These are phyloP conservation scores for Wiebesia pumilae DNA, from an alignment of 1,140 invertebrate species.

Conservation along the genomic window DNA sequence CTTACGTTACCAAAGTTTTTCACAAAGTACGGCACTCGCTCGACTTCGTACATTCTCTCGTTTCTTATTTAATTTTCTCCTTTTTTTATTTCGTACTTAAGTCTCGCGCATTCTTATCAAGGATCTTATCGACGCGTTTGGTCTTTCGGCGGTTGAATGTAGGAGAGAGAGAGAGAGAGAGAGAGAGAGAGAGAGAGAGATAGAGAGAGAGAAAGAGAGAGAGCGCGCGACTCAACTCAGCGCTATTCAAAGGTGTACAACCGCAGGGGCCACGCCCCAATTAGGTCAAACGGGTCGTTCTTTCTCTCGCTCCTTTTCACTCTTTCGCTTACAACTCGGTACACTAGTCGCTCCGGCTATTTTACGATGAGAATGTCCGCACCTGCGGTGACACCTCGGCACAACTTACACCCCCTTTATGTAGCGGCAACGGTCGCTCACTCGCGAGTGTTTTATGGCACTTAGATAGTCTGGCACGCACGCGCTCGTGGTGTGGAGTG, in stretches of 20 bases:
- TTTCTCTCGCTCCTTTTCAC: constrained; percentile 44
- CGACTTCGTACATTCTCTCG: neutral
- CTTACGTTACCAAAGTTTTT: neutral
- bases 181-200: constrained; percentile 49
- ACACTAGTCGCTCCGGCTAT: constrained; percentile 59
- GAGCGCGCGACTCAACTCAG: constrained; percentile 26
- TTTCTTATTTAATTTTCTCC: constrained; percentile 14
- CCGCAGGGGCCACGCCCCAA: constrained; percentile 69
- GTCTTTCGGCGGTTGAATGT: constrained; percentile 29
- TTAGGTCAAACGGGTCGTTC: constrained; percentile 66
- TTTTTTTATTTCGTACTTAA: neutral
- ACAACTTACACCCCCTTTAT: constrained; percentile 60
- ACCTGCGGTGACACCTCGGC: constrained; percentile 71
- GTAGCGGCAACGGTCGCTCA: constrained; percentile 52
- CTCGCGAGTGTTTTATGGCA: constrained; percentile 66
- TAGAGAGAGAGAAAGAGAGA: constrained; percentile 27
- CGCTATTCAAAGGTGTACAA: constrained; percentile 63
- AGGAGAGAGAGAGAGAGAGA: constrained; percentile 32
- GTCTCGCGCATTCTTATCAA: constrained; percentile 21
- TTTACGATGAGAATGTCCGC: constrained; percentile 74
- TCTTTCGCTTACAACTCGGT: constrained; percentile 47
- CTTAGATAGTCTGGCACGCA: constrained; percentile 67
- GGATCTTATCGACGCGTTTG: constrained; percentile 29
- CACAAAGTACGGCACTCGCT: neutral
- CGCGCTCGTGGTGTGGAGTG: constrained; percentile 51